Base-by-base conservation (phyloP, 2,797 vertebrate species). In the Luscinia megarhynchos region DNA sequence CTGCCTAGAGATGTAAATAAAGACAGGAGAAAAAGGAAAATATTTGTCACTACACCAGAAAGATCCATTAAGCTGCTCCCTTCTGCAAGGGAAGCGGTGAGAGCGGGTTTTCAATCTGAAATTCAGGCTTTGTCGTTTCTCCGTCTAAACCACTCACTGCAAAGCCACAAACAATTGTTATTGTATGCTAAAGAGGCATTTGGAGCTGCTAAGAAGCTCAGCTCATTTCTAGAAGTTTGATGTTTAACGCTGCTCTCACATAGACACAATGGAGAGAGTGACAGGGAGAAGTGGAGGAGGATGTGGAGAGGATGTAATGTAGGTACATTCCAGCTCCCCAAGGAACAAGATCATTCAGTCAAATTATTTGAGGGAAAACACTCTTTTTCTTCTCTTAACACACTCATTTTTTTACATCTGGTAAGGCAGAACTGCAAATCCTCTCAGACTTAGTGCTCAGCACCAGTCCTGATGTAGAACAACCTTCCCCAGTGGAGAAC, bases 261-360 rank as follows among this genome's bases (percentile, higher is more conserved):
- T 0, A 84, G 67, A 81, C 84, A 76, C 48, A 82, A 69, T 54
- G 87, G 82, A 67, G 84, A 82, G 67, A 87, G 66, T 69, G 89
- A 79, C 89, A 82, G 83, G 73, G 59, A 72, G 91, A 91, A 41
- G 79, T 64, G 89, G 34, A 81, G 95, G 91, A 93, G 79, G 82
- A 89, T 76, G 91, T 72, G 62, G 41, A 66, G 40, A 66, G 70
- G 64, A 48, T 81, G 3, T 14, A 66, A 51, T 50, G 94, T 50
- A n/a, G 82, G 58, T 69, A 95, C 69, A 32, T 38, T 89, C 45
- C n/a, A 20, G 62, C 5, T 83, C 93, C 90, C 92, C 66, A 26
- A 57, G 83, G 91, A 88, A 18, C 36, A 5, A 75, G 87, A 46
- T 5, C 34, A 27, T 92, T 92, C 79, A 57, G 50, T 57, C 61